Evolutionary conservation across 2,888 invertebrate genomes (phyloP).

Genomic region (Schizaphis graminum): DNA sequence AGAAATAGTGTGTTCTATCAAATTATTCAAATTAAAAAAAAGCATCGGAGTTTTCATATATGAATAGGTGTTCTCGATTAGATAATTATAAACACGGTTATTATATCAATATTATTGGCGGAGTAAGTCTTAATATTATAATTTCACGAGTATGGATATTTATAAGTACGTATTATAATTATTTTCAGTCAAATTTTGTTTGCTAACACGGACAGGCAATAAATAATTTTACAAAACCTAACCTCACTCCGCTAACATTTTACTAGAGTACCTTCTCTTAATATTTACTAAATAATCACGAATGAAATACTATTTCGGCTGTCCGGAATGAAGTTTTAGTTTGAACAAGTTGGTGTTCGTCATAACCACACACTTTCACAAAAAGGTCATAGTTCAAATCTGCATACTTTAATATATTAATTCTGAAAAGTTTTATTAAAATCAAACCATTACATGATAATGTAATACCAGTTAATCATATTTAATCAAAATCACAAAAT

Average conservation of each 20-base stretch:
- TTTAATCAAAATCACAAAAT: no score
- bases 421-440: no score
- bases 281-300: neutral
- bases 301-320: neutral
- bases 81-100: neutral
- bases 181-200: neutral
- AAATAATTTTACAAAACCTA: neutral
- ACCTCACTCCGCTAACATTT: neutral
- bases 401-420: no score
- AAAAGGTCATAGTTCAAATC: no score
- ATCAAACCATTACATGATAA: no score
- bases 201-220: neutral
- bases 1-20: neutral
- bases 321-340: no score
- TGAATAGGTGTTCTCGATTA: neutral
- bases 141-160: neutral
- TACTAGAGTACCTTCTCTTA: neutral
- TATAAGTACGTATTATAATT: neutral
- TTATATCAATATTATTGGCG: neutral
- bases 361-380: no score
- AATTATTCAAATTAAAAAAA: neutral
- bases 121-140: neutral
- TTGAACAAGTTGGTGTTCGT: no score
- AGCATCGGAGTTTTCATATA: neutral
- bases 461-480: no score